Evolutionary conservation across 2,888 invertebrate species (phyloP).

Genomic region (Actias luna): DNA sequence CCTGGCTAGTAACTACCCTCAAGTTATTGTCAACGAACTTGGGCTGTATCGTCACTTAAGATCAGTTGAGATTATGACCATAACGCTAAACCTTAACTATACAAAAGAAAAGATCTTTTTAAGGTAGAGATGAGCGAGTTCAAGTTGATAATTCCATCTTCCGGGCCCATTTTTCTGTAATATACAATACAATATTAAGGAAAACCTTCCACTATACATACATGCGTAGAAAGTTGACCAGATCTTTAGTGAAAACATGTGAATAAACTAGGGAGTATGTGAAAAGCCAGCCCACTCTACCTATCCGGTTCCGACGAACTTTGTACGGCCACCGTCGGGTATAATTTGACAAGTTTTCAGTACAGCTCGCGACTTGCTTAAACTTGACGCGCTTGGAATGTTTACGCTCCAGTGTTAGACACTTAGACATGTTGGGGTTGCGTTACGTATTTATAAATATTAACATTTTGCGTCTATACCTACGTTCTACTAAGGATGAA

Average conservation of each 20-base stretch:
- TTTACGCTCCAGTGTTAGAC: neutral
- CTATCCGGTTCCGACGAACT: neutral
- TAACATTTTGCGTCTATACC: too few species aligned
- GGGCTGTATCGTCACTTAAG: too few species aligned
- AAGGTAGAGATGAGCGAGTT: too few species aligned
- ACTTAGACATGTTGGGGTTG: neutral
- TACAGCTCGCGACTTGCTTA: neutral
- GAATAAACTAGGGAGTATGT: conserved; percentile 7
- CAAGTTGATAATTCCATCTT: too few species aligned
- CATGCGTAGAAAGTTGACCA: neutral
- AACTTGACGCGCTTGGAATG: conserved; percentile 3
- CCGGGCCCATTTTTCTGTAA: neutral
- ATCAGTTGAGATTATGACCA: too few species aligned
- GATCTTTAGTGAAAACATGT: conserved; percentile 2
- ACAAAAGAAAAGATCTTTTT: too few species aligned
- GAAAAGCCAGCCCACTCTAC: neutral
- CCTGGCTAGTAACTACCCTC: too few species aligned
- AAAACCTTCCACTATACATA: neutral
- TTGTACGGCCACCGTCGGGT: neutral
- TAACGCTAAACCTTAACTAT: too few species aligned
- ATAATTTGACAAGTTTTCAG: conserved; percentile 8
- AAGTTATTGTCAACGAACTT: too few species aligned
- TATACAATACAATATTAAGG: neutral
- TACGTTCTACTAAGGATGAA: too few species aligned
- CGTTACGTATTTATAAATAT: neutral